A percentile compares a stretch with the other conserved stretches of the same genome.
These are phyloP conservation scores for Triplophysa bombifrons DNA, from an alignment of 2,797 vertebrate species.

Conservation along the genomic window DNA sequence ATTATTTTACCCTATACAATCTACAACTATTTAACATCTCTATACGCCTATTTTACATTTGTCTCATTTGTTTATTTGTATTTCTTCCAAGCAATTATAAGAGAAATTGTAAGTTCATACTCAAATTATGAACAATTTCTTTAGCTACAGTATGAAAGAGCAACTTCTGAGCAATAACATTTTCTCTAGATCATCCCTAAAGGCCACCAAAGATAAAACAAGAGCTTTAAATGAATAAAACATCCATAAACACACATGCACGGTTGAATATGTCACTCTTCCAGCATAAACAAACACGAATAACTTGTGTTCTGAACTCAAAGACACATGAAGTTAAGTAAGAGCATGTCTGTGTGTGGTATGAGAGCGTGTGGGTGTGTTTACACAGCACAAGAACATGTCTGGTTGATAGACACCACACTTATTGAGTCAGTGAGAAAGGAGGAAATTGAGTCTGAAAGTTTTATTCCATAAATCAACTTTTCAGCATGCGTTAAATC, in stretches of 20 bases:
- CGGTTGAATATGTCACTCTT: neutral
- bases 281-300: slow-evolving; percentile 40
- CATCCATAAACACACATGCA: slow-evolving; percentile 34
- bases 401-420: slow-evolving; percentile 45
- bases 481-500: slow-evolving; percentile 64
- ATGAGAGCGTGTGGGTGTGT: slow-evolving; percentile 36
- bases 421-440: slow-evolving; percentile 36
- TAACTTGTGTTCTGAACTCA: slow-evolving; percentile 21
- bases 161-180: neutral
- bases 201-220: neutral
- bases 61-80: too few species aligned
- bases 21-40: too few species aligned
- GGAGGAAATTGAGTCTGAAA: slow-evolving; percentile 57
- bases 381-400: slow-evolving; percentile 22
- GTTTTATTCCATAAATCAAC: slow-evolving; percentile 64
- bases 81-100: too few species aligned
- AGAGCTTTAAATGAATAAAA: slow-evolving; percentile 13
- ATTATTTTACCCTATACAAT: too few species aligned
- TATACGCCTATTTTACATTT: too few species aligned
- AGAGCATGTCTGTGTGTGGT: slow-evolving; percentile 32
- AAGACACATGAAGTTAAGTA: slow-evolving; percentile 27
- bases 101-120: too few species aligned
- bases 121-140: too few species aligned
- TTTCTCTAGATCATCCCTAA: neutral
- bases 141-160: too few species aligned